Conservation (phyloP, 2,888 invertebrate genomes). For the Entomobrya multifasciata region DNA sequence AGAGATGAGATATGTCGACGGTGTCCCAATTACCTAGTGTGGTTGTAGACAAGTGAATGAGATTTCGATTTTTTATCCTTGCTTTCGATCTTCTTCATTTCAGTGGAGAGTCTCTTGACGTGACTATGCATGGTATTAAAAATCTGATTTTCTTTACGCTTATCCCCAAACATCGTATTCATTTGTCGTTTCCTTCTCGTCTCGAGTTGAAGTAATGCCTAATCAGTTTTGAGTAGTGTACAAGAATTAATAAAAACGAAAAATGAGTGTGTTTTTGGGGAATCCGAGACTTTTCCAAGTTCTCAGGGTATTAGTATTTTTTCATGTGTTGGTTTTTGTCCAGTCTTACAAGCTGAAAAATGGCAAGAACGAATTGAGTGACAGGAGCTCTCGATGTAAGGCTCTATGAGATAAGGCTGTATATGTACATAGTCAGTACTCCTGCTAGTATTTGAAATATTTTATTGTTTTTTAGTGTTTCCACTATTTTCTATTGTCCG, state of each 20-base stretch:
- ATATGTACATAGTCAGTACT: too few relatives aligned
- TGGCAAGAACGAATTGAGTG: not conserved
- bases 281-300: not conserved
- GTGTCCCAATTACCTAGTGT: not conserved
- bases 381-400: slow-evolving; percentile 46
- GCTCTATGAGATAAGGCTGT: too few relatives aligned
- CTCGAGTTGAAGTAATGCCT: not conserved
- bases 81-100: not conserved
- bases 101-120: not conserved
- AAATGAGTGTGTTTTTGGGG: not conserved
- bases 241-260: not conserved
- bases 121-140: not conserved
- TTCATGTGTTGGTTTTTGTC: not conserved
- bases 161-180: not conserved
- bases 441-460: too few relatives aligned
- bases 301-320: not conserved
- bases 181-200: not conserved
- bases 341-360: slow-evolving; percentile 5
- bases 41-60: not conserved
- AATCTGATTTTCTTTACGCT: too few relatives aligned
- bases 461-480: not conserved
- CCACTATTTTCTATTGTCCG: slow-evolving; percentile 78
- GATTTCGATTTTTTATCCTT: not conserved
- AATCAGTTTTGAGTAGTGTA: too few relatives aligned
- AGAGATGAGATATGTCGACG: too few relatives aligned